Evolutionary conservation across 2,113 vertebrate species (phyloP).

Genomic region (Petroica traversi): DNA sequence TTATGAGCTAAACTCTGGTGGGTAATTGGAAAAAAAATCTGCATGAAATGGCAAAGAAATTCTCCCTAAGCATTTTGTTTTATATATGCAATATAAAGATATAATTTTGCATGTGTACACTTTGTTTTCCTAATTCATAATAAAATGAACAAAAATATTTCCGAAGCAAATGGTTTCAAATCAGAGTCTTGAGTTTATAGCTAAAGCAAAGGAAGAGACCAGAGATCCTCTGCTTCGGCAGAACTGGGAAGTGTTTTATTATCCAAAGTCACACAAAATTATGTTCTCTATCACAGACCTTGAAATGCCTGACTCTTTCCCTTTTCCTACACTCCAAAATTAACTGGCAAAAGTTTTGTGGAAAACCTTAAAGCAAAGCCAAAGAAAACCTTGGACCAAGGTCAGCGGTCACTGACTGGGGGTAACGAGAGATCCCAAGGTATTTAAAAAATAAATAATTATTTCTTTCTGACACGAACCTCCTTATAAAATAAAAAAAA

Average conservation of each 20-base stretch:
- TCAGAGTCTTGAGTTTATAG: not conserved
- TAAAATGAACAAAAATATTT: not conserved
- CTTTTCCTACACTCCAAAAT: not conserved
- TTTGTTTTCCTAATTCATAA: not conserved
- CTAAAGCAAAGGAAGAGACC: not conserved
- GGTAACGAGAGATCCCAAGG: not conserved
- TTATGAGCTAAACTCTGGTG: not conserved
- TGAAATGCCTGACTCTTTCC: not conserved
- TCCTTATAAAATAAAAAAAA: not conserved
- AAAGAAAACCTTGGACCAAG: not conserved
- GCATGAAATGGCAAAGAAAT: not conserved
- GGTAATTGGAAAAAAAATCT: not conserved
- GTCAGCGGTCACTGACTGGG: fast-evolving
- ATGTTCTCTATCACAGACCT: not conserved
- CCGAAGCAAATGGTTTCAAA: not conserved
- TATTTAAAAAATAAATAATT: not conserved
- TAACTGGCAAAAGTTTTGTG: not conserved
- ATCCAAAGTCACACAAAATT: not conserved
- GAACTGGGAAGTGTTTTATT: not conserved
- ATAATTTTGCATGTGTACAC: not conserved
- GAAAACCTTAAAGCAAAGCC: not conserved
- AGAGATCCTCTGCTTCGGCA: not conserved
- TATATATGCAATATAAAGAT: not conserved
- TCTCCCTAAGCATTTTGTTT: not conserved
- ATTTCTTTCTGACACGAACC: not conserved